Evolutionary conservation across 2,888 invertebrate species (phyloP).

Genomic region (Troilus luridus): DNA sequence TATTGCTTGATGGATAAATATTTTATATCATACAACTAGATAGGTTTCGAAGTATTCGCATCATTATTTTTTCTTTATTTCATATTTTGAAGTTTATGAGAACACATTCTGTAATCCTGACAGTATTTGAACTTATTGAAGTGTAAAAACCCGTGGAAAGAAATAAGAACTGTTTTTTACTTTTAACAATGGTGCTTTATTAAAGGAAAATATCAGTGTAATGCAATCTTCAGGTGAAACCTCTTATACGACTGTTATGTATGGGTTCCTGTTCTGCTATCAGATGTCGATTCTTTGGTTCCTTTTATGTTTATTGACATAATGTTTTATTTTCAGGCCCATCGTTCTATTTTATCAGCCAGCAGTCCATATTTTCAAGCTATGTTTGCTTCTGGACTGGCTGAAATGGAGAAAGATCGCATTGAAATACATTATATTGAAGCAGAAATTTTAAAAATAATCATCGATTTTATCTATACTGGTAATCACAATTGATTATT

Average conservation of each 20-base stretch:
- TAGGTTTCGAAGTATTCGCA: no score
- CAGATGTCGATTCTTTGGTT: not conserved
- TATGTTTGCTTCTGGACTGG: slow-evolving; percentile 90
- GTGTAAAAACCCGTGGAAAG: not conserved
- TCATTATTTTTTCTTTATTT: no score
- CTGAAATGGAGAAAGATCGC: slow-evolving; percentile 84
- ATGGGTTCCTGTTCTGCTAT: not conserved
- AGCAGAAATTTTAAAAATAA: slow-evolving; percentile 80
- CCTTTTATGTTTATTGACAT: not conserved
- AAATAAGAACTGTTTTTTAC: not conserved
- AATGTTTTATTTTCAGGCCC: slow-evolving; percentile 75
- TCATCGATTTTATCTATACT: slow-evolving; percentile 91
- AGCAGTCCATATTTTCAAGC: slow-evolving; percentile 94
- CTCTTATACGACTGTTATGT: not conserved
- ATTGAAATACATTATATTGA: slow-evolving; percentile 87
- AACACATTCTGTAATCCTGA: no score
- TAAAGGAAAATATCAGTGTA: no score
- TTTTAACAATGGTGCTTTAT: not conserved
- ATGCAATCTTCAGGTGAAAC: no score
- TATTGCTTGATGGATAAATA: no score
- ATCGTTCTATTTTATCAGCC: slow-evolving; percentile 88
- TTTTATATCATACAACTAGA: no score
- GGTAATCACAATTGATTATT: slow-evolving; percentile 72
- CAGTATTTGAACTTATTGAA: not conserved
- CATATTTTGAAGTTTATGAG: no score